Conservation (phyloP, 2,888 invertebrate genomes). For the Torymus tubicola region DNA sequence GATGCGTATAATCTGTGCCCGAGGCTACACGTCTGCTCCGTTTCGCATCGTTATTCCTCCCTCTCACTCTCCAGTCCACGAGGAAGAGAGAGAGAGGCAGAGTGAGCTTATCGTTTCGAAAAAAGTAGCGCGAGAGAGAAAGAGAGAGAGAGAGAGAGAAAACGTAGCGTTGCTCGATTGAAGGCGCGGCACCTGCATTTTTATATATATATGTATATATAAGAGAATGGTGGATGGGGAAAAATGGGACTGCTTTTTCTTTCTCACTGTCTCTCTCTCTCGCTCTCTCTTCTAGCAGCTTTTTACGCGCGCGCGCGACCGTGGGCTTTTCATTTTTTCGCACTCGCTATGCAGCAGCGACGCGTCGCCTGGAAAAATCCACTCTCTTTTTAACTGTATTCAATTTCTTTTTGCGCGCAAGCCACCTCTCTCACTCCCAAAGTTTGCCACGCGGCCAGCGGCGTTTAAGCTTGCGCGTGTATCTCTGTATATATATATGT, state of each 20-base stretch:
- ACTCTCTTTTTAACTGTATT: constrained; percentile 8
- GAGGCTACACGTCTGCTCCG: constrained; percentile 20
- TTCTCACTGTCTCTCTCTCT: not conserved
- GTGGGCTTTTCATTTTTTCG: not conserved
- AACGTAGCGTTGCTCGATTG: constrained; percentile 23
- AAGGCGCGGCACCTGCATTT: not conserved
- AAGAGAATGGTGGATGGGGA: constrained; percentile 19
- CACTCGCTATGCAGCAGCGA: not conserved
- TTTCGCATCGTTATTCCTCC: constrained; percentile 42
- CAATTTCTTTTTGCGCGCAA: not conserved
- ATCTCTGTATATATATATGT: too few species aligned
- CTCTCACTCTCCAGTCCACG: constrained; percentile 13
- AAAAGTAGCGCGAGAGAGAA: constrained; percentile 16
- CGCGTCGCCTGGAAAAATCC: not conserved
- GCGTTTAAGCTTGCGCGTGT: not conserved
- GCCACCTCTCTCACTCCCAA: not conserved
- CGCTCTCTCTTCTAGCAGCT: not conserved
- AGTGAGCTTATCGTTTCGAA: constrained; percentile 49
- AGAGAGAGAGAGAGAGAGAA: too few species aligned
- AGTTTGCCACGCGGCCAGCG: not conserved
- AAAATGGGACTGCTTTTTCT: constrained; percentile 30
- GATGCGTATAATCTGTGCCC: constrained; percentile 51
- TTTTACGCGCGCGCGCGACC: too few species aligned
- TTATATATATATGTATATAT: too few species aligned
- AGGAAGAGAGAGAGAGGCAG: constrained; percentile 11